Conservation (phyloP, 2,113 vertebrate species). For the Merops nubicus region DNA sequence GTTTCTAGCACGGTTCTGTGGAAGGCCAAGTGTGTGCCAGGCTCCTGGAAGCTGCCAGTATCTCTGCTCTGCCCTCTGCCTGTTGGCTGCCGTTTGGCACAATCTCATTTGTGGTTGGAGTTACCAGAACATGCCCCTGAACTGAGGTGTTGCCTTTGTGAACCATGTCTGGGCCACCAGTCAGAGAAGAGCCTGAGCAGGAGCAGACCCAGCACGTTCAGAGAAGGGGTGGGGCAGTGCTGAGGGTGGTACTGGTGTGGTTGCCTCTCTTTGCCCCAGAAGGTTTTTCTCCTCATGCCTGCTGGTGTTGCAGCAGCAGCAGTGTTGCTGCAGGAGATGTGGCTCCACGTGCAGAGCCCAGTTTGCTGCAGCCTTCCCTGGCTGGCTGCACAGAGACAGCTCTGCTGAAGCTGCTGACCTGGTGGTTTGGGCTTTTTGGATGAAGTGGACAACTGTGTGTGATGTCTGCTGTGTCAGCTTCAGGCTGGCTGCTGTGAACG, state of each 20-base stretch:
- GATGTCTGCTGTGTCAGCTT: neutral
- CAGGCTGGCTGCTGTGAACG: fast-evolving
- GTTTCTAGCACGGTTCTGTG: neutral
- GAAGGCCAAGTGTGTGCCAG: too few relatives aligned
- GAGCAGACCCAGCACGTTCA: too few relatives aligned
- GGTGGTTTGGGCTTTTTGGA: neutral
- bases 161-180: too few relatives aligned
- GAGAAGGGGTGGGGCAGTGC: too few relatives aligned
- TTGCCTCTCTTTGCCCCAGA: neutral
- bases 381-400: fast-evolving
- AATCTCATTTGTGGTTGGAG: fast-evolving
- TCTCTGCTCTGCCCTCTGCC: neutral
- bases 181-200: neutral
- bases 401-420: neutral
- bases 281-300: neutral
- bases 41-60: neutral
- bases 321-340: fast-evolving
- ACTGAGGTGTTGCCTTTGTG: too few relatives aligned
- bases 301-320: too few relatives aligned
- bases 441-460: too few relatives aligned
- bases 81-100: neutral
- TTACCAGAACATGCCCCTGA: neutral
- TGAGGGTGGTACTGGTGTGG: fast-evolving
- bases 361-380: neutral
- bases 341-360: fast-evolving